Conservation (phyloP, 2,888 invertebrate species). For the Agrilus cyanescens region DNA sequence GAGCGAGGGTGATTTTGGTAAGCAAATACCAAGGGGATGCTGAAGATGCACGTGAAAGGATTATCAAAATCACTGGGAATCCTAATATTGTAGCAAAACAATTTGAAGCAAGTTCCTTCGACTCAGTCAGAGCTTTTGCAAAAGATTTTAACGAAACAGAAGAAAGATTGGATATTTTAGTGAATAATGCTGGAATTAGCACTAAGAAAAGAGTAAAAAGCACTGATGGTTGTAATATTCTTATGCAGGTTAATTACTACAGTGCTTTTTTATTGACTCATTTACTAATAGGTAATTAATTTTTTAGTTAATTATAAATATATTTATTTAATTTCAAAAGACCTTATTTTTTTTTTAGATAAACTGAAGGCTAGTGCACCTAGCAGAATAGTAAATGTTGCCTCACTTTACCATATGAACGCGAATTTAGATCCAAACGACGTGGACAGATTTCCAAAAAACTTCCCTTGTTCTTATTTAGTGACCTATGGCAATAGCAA, state of each 20-base stretch:
- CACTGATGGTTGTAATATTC: slow-evolving; percentile 51
- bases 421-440: slow-evolving; percentile 23
- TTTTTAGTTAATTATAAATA: too few species aligned
- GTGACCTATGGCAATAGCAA: slow-evolving; percentile 29
- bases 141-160: slow-evolving; percentile 41
- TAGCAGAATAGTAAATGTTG: slow-evolving; percentile 29
- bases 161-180: slow-evolving; percentile 46
- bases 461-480: neutral
- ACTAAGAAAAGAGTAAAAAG: slow-evolving; percentile 40
- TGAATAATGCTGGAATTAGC: slow-evolving; percentile 53
- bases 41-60: slow-evolving; percentile 27
- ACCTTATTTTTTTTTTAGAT: too few species aligned
- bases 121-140: slow-evolving; percentile 50
- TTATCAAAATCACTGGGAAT: slow-evolving; percentile 30
- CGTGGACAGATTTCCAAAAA: slow-evolving; percentile 5
- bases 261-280: slow-evolving; percentile 61
- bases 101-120: slow-evolving; percentile 43
- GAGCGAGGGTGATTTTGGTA: slow-evolving; percentile 42
- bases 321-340: too few species aligned
- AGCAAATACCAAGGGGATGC: slow-evolving; percentile 34
- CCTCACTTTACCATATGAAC: slow-evolving; percentile 23
- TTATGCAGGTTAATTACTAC: slow-evolving; percentile 59
- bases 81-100: slow-evolving; percentile 33
- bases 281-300: slow-evolving; percentile 41
- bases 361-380: slow-evolving; percentile 29